phyloP scores from a whole-genome alignment of 1,140 invertebrate genomes.

The Choristoneura fumiferana region DNA sequence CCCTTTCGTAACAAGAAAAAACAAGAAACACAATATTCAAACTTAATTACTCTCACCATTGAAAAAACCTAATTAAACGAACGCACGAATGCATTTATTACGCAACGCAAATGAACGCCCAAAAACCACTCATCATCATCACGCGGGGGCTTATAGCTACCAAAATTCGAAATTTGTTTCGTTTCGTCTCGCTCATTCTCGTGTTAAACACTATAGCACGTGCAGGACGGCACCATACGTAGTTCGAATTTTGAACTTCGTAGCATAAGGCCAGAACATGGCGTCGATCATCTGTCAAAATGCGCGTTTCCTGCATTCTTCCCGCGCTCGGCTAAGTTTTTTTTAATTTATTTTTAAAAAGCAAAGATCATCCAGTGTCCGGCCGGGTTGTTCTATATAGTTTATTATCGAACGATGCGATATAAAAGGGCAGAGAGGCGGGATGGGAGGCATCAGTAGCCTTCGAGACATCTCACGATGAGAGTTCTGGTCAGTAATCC shows the following conservation, averaged over 20 bases:
- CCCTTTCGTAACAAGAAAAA: not conserved
- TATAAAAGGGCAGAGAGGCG: conserved; percentile 56
- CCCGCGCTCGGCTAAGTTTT: conserved; percentile 45
- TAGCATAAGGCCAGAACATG: too few species aligned
- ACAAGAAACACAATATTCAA: too few species aligned
- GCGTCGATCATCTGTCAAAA: conserved; percentile 47
- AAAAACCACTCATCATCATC: conserved; percentile 29
- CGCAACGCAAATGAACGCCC: not conserved
- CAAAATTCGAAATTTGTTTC: too few species aligned
- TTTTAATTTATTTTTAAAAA: conserved; percentile 52
- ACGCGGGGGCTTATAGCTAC: too few species aligned
- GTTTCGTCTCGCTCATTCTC: too few species aligned
- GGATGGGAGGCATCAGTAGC: conserved; percentile 62
- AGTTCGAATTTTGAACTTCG: too few species aligned
- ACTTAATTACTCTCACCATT: conserved; percentile 1
- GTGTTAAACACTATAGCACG: too few species aligned
- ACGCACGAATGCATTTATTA: conserved; percentile 12
- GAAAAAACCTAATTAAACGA: not conserved
- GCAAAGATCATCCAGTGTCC: conserved; percentile 34
- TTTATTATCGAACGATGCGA: conserved; percentile 27
- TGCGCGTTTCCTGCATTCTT: conserved; percentile 67
- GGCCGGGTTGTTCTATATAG: conserved; percentile 52
- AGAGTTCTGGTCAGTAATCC: conserved; percentile 67
- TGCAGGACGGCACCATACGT: too few species aligned
- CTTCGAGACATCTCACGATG: conserved; percentile 58